Evolutionary conservation across 2,888 invertebrate species (phyloP), one percentile per base, ranked within the genome.

Genomic region (Malthinus flaveolus): DNA sequence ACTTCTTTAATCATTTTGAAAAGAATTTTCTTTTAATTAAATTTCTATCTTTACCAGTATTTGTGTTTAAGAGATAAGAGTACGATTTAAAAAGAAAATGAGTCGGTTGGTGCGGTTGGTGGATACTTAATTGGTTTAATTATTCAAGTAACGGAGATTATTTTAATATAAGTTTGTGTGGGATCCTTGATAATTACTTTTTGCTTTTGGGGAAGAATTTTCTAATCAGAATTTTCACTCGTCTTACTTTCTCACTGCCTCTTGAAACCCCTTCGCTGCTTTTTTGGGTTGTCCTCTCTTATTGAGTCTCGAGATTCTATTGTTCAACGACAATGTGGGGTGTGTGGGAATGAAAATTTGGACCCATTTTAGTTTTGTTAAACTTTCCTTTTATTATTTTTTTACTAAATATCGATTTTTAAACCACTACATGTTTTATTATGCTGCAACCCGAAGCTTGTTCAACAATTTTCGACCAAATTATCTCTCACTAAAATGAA

Each of bases 201-300:
- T 63, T 66, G 68, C 68, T 68, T 69, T 68, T 67, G 23, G 66
- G 66, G 71, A 71, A 74, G 72, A 71, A 73, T 74, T 72, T 72
- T 71, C 71, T 71, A 74, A 73, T 72, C 72, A 71, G 68, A 68
- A 66, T 64, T 66, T 63, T 65, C 63, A 62, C 57, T 70, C 67
- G 64, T 65, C 64, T 53, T 56, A 47, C 58, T 57, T 48, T 13
- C n/a, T 59, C 66, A 63, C 65, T 65, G 67, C 66, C 67, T 69
- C 68, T 66, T 67, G 66, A 39, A 72, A 72, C 71, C 71, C 68
- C 70, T 69, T 66, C 66, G 57, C 63, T 44, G 49, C 49, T n/a
- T n/a, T 23, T 23, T 23, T 23, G 2, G 23, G 39, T 45, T 35
- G 15, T 36, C 44, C 9, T 45, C 36, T 32, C 44, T 44, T 49